phyloP scores from a whole-genome alignment of 2,888 invertebrate genomes.

The Tuta absoluta region DNA sequence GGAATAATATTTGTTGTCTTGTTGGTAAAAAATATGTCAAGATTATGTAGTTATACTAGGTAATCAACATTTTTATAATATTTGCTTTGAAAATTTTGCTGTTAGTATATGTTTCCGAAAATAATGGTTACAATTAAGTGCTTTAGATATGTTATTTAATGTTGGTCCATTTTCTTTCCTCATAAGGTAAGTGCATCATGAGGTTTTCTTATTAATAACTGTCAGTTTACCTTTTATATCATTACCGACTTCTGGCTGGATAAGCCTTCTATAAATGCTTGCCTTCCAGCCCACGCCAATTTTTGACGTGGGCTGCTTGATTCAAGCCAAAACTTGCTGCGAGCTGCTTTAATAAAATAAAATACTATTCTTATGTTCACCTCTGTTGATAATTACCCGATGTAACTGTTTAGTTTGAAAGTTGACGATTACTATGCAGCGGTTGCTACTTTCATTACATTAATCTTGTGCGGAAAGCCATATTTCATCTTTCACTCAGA shows the following conservation, averaged over 20 bases:
- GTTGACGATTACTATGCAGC: not conserved
- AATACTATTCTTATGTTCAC: not conserved
- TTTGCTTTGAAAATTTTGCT: no score
- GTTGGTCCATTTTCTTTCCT: no score
- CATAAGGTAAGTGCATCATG: no score
- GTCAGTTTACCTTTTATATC: slow-evolving; percentile 26
- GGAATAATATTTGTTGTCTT: no score
- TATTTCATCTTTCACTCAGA: slow-evolving; percentile 18
- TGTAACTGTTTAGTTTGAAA: not conserved
- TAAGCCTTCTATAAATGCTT: slow-evolving; percentile 46
- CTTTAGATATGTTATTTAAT: no score
- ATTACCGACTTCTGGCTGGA: slow-evolving; percentile 42
- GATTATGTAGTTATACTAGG: no score
- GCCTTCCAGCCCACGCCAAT: slow-evolving; percentile 46
- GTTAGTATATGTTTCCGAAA: no score
- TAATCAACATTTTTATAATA: no score
- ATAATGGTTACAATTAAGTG: no score
- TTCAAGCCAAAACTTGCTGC: slow-evolving; percentile 16
- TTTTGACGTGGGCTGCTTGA: no score
- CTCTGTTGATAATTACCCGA: not conserved
- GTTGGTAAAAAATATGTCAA: no score
- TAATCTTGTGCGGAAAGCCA: slow-evolving; percentile 1
- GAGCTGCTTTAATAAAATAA: slow-evolving; percentile 17
- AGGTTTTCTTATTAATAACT: no score
- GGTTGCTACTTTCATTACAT: slow-evolving; percentile 8